Evolutionary conservation across 2,113 vertebrate species (phyloP), one percentile per base, ranked within the genome.

Genomic region (Pollachius pollachius): DNA sequence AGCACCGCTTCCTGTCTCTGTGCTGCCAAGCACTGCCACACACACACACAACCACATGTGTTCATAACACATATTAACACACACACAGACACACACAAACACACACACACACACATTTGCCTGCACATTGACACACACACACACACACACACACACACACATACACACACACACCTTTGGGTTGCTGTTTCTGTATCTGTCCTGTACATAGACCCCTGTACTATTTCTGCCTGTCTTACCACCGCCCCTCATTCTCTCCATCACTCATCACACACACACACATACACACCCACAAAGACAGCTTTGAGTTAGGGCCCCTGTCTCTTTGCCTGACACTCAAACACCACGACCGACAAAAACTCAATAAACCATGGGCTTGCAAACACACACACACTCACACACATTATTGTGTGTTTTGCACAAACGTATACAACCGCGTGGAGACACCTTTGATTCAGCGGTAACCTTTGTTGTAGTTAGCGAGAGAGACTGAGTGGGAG

Each of bases 1-100:
- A 84, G 77, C 82, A 84, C 86, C 59, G 76, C 86, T 83, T 87
- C 86, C 89, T 84, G 80, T 85, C 84, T 86, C 84, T 86, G 65
- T 87, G 73, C 78, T 81, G 77, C 69, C 9, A 73, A 81, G 71
- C 63, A 73, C 69, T 74, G 65, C 82, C 70, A 19, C 65, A 52
- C 74, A 60, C 58, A 11, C 54, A 64, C 25, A 64, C 25, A 64
- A 27, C 30, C 30, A 34, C 30, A 34, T 34, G 6, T 34, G 30
- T 34, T 34, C 30, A 34, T 34, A 34, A 34, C 30, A 34, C 30
- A 34, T 23, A 23, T 34, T 34, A 34, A 34, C 30, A 34, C 30
- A 7, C 30, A 34, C 30, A 34, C 30, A 34, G 30, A 34, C 30
- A 34, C 30, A 34, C 30, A 34, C 30, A 34, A 1, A 34, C 30